Evolutionary conservation across 2,113 vertebrate species (phyloP).

Genomic region (Petaurus breviceps): DNA sequence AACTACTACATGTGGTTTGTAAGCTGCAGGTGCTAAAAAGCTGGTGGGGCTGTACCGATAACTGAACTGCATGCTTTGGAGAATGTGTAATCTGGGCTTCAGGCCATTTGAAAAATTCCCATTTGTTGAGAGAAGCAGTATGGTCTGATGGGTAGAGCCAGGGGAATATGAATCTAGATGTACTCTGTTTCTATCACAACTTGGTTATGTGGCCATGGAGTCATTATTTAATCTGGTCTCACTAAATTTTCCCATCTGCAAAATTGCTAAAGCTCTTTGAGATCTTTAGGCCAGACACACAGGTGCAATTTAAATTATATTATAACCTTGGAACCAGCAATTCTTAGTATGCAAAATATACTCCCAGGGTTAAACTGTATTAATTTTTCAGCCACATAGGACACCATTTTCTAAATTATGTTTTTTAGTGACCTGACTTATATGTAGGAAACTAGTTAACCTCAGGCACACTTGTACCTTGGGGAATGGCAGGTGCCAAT

Average conservation of each 20-base stretch:
- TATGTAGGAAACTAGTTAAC: neutral
- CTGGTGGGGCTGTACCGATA: fast-evolving
- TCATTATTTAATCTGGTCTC: neutral
- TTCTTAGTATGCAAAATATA: neutral
- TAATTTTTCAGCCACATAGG: neutral
- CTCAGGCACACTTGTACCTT: neutral
- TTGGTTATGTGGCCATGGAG: neutral
- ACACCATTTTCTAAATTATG: neutral
- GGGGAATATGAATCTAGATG: neutral
- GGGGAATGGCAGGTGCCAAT: neutral
- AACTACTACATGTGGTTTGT: fast-evolving
- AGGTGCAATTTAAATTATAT: too few relatives aligned
- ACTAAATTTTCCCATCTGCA: neutral
- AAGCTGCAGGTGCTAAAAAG: neutral
- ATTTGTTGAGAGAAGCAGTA: neutral
- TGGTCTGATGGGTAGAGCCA: neutral
- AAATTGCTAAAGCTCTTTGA: neutral
- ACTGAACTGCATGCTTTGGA: neutral
- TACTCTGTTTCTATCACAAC: fast-evolving
- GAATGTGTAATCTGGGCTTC: neutral
- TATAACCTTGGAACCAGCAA: neutral
- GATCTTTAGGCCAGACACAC: fast-evolving
- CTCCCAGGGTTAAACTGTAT: neutral
- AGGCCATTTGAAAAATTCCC: neutral
- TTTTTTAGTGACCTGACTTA: neutral